phyloP scores from a whole-genome alignment of 2,888 invertebrate genomes.

The Epinotia demarniana region DNA sequence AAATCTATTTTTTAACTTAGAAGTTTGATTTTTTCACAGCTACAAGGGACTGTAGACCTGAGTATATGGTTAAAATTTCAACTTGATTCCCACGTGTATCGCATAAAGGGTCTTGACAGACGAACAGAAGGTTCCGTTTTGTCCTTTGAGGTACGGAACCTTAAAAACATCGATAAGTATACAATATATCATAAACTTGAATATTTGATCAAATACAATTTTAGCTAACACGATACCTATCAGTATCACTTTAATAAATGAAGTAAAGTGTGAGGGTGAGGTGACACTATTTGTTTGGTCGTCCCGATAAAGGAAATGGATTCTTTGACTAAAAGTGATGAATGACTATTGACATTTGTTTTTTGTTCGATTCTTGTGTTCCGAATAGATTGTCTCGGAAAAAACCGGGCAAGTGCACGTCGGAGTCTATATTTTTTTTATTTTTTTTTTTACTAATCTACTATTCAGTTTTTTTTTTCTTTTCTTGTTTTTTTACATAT shows the following conservation, averaged over 20 bases:
- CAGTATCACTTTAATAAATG: conserved; percentile 8
- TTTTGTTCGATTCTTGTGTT: background rate
- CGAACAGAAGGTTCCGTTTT: too few relatives aligned
- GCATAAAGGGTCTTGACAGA: too few relatives aligned
- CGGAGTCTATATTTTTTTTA: too few relatives aligned
- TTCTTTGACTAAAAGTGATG: conserved; percentile 15
- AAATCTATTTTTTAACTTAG: too few relatives aligned
- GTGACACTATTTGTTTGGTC: background rate
- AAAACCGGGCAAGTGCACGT: too few relatives aligned
- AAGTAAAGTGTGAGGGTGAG: background rate
- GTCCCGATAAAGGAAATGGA: conserved; percentile 8
- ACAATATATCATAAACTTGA: background rate
- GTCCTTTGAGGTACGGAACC: background rate
- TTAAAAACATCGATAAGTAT: background rate
- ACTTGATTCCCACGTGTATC: too few relatives aligned
- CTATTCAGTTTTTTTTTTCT: too few relatives aligned
- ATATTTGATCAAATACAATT: background rate
- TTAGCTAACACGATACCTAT: background rate
- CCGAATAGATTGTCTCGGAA: background rate
- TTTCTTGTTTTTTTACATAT: too few relatives aligned
- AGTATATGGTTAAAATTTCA: too few relatives aligned
- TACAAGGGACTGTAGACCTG: too few relatives aligned
- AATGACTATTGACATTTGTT: conserved; percentile 8
- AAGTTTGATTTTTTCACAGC: too few relatives aligned
- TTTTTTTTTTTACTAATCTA: too few relatives aligned